Conservation (phyloP, 2,888 invertebrate genomes). For the Axea sp. region DNA sequence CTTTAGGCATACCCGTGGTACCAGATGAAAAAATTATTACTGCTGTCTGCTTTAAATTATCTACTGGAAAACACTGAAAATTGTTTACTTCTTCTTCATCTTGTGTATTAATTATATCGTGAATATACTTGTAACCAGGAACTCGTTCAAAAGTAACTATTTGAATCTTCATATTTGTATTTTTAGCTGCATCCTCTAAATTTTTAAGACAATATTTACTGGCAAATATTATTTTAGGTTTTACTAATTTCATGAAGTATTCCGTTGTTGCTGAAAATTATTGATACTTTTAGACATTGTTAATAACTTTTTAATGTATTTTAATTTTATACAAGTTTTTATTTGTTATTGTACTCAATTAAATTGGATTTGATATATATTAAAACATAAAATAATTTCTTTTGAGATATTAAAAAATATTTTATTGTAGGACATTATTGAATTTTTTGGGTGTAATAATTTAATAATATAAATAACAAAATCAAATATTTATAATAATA, state of each 20-base stretch:
- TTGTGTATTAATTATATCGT: conserved; percentile 62
- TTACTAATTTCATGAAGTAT: conserved; percentile 65
- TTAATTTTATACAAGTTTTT: too few relatives aligned
- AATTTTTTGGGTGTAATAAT: too few relatives aligned
- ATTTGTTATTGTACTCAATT: too few relatives aligned
- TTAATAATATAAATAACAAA: too few relatives aligned
- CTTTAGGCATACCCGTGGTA: conserved; percentile 73
- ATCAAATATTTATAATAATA: too few relatives aligned
- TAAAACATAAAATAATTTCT: too few relatives aligned
- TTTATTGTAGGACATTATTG: too few relatives aligned
- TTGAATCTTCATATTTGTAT: conserved; percentile 46
- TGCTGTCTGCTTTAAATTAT: conserved; percentile 58
- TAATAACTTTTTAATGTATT: too few relatives aligned
- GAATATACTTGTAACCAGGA: conserved; percentile 56
- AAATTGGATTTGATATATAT: too few relatives aligned
- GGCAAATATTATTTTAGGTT: conserved; percentile 70
- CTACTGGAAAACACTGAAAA: conserved; percentile 63
- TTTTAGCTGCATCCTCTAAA: conserved; percentile 31
- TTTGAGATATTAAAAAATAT: too few relatives aligned
- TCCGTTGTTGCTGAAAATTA: conserved; percentile 66
- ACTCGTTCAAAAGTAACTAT: conserved; percentile 67
- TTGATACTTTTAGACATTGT: too few relatives aligned
- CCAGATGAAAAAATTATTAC: conserved; percentile 73
- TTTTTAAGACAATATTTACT: conserved; percentile 27
- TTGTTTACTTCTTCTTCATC: conserved; percentile 55